Base-by-base conservation (phyloP, 2,888 invertebrate species). In the Syrphus vitripennis region DNA sequence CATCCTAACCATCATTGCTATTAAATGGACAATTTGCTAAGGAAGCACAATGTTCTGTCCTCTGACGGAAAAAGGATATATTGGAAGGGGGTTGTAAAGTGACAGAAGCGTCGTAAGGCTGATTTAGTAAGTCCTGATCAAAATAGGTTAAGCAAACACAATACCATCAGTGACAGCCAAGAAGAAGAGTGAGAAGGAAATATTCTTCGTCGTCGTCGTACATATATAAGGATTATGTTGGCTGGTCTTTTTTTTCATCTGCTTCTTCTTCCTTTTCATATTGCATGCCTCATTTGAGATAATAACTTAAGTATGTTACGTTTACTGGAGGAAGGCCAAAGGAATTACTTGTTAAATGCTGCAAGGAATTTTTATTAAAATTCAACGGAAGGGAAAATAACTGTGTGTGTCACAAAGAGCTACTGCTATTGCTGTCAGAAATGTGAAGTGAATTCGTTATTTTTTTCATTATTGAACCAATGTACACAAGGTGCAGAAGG, bases 11-110 rank as follows among this genome's bases (percentile, higher is more conserved):
- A 53, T 76, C 84, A 84, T 67, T 67, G 69, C 72, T 82, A 82
- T 86, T 86, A 82, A 82, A 86, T 86, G 82, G 86, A 78, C 82
- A 78, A 82, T 84, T 84, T 84, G 81, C 76, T 76, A 77, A 42
- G 55, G 69, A 70, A 81, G 76, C 81, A 77, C 65, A 76, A 84
- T 65, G 65, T 10, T 40, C 12, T 69, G 19, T 45, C 9, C 53
- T 59, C n/a, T n/a, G n/a, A n/a, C n/a, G n/a, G 40, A 24, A 16
- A 53, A 48, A 59, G 76, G 61, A 77, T 69, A 76, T 72, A 19
- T 6, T 4, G 48, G 48, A 21, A 40, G 10, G 21, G 76, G 21
- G 34, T 75, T 6, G 10, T 31, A 77, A 21, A 74, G 61, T 31
- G 55, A 53, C 59, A 48, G n/a, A 5, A 26, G 40, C 48, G 45